Evolutionary conservation across 2,797 vertebrate species (phyloP).

Genomic region (Anisognathus igniventris): DNA sequence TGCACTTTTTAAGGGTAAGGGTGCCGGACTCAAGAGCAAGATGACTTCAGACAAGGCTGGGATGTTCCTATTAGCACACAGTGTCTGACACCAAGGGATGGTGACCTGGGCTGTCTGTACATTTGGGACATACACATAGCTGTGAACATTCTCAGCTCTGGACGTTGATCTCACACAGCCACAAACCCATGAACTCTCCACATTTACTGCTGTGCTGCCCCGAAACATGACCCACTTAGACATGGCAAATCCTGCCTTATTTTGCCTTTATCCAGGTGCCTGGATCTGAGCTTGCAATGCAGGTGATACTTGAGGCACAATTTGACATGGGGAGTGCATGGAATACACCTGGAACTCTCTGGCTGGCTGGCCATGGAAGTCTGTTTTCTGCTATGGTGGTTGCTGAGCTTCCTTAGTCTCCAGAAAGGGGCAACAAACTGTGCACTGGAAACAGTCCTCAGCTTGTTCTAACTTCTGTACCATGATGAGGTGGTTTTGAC

Average conservation of each 20-base stretch:
- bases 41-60: neutral
- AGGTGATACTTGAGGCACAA: neutral
- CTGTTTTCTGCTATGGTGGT: neutral
- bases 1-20: neutral
- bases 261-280: neutral
- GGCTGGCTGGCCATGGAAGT: neutral
- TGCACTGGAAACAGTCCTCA: neutral
- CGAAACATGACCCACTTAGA: accelerated
- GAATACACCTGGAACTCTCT: neutral
- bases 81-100: neutral
- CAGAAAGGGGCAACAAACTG: neutral
- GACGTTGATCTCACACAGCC: neutral
- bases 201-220: neutral
- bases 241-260: neutral
- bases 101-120: neutral
- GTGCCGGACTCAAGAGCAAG: neutral
- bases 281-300: neutral
- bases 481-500: neutral
- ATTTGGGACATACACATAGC: neutral
- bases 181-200: neutral
- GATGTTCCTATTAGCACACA: neutral
- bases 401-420: neutral
- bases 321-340: neutral
- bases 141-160: accelerated
- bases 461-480: neutral